These are phyloP conservation scores for Tupaia chinensis DNA, from an alignment of 2,113 vertebrate species.

Conservation along the genomic window DNA sequence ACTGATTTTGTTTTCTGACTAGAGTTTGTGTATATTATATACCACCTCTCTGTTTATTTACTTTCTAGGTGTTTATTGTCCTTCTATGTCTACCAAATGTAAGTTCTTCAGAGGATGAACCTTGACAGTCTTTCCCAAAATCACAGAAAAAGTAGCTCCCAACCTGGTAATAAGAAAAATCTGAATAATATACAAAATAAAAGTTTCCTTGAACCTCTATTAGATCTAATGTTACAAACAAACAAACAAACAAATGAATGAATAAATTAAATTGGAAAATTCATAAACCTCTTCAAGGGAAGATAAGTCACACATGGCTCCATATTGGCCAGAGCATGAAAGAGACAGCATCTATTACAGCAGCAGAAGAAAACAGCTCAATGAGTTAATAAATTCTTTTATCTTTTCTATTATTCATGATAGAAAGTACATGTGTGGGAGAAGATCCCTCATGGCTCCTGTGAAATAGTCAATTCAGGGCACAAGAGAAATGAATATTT, in stretches of 20 bases:
- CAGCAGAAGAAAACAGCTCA: not conserved
- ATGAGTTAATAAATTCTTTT: not conserved
- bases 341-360: not conserved
- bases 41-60: not conserved
- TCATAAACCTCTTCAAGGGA: not conserved
- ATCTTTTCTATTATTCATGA: too few species aligned
- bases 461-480: too few species aligned
- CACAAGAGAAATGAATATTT: too few species aligned
- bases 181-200: not conserved
- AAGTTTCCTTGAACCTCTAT: not conserved
- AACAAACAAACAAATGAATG: not conserved
- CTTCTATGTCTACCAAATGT: not conserved
- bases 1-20: not conserved
- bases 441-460: too few species aligned
- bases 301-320: not conserved
- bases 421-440: too few species aligned
- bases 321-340: not conserved
- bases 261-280: slow-evolving; percentile 21
- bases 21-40: not conserved
- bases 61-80: not conserved
- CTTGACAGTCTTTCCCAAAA: not conserved
- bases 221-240: not conserved
- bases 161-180: not conserved
- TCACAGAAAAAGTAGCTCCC: not conserved
- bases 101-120: not conserved